Evolutionary conservation across 2,888 invertebrate genomes (phyloP).

Genomic region (Megalurothrips usitatus): DNA sequence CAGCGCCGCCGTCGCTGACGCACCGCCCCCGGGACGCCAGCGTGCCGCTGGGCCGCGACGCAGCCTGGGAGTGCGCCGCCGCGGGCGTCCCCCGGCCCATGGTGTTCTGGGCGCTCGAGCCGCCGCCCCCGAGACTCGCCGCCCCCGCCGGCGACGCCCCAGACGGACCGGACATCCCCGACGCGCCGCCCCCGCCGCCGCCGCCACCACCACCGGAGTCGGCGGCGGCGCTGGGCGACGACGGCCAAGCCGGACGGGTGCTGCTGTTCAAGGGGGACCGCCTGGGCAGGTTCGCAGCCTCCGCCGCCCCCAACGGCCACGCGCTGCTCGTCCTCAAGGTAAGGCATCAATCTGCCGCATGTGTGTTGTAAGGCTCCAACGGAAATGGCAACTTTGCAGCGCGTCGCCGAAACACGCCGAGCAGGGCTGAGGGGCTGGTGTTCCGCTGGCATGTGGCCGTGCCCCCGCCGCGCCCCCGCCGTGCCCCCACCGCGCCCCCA

Average conservation of each 20-base stretch:
- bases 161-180: constrained; percentile 17
- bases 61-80: not conserved
- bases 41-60: not conserved
- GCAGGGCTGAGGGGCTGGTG: no score
- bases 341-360: not conserved
- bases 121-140: not conserved
- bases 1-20: not conserved
- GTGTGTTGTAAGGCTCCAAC: not conserved
- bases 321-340: constrained; percentile 14
- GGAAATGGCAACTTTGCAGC: no score
- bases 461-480: no score
- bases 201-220: not conserved
- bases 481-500: no score
- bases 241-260: not conserved
- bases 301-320: not conserved
- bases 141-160: constrained; percentile 7
- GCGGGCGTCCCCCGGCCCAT: constrained; percentile 6
- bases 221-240: not conserved
- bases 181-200: constrained; percentile 14
- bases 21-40: not conserved
- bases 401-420: no score
- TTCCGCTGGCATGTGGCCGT: no score
- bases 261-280: not conserved
- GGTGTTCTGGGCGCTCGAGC: constrained; percentile 23
- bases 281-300: not conserved